A percentile compares a stretch with the other conserved stretches of the same genome.
These are phyloP conservation scores for Tragelaphus strepsiceros DNA, from an alignment of 2,113 vertebrate species.

Conservation along the genomic window DNA sequence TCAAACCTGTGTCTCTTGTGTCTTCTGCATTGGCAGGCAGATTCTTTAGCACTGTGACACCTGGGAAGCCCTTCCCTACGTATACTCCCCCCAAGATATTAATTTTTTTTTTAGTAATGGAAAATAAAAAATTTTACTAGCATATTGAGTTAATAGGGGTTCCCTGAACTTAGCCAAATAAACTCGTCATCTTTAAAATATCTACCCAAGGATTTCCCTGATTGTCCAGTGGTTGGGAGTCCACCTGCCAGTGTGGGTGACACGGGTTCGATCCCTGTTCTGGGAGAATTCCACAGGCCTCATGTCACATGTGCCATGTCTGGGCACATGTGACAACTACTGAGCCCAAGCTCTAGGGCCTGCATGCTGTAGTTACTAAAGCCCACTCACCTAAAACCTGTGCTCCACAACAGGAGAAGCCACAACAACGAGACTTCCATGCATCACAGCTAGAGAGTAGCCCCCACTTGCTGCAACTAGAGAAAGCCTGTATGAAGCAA, in stretches of 20 bases:
- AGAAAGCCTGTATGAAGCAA: neutral
- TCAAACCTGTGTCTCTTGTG: neutral
- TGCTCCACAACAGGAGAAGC: neutral
- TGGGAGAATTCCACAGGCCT: neutral
- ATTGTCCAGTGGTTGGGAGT: neutral
- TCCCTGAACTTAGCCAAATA: slow-evolving; percentile 6
- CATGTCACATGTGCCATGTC: rapidly evolving
- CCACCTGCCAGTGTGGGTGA: neutral
- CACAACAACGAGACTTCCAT: neutral
- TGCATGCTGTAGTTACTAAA: neutral
- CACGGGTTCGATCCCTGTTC: neutral
- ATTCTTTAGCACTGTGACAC: neutral
- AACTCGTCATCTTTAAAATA: neutral
- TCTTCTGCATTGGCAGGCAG: neutral
- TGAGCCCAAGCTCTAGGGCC: neutral
- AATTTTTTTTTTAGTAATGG: neutral
- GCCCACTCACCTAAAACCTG: neutral
- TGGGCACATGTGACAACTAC: neutral
- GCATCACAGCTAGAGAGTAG: neutral
- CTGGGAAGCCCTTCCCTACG: neutral
- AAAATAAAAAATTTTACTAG: neutral
- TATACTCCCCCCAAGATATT: neutral
- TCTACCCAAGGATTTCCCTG: neutral
- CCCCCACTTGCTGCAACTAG: neutral
- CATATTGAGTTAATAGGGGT: neutral